Conservation (phyloP, 2,888 invertebrate genomes). For the Molorchus minor region DNA sequence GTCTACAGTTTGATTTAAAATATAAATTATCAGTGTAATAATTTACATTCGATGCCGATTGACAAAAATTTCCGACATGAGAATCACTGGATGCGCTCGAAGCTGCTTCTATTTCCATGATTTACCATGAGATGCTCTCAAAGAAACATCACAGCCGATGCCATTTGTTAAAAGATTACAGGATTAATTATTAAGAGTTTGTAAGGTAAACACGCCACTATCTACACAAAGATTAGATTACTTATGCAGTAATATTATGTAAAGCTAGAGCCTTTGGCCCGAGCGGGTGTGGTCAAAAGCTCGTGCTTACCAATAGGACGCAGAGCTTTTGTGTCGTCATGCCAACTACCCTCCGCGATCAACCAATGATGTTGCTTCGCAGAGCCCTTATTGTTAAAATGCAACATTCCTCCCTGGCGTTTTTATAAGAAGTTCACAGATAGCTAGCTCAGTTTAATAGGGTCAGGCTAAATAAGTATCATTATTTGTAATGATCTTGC, state of each 20-base stretch:
- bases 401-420: constrained; percentile 14
- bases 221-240: constrained; percentile 36
- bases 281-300: constrained; percentile 36
- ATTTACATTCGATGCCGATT: constrained; percentile 47
- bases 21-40: constrained; percentile 56
- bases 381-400: constrained; percentile 21
- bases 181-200: constrained; percentile 22
- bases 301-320: constrained; percentile 39
- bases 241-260: constrained; percentile 36
- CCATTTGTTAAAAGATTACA: constrained; percentile 2
- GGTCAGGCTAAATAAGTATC: neutral
- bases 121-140: constrained; percentile 22
- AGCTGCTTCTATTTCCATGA: constrained; percentile 47
- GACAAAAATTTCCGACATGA: constrained; percentile 49
- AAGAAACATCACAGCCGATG: neutral
- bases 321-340: constrained; percentile 42
- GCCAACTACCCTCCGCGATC: constrained; percentile 47
- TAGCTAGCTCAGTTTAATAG: constrained; percentile 5
- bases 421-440: neutral
- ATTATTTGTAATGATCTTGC: too few species aligned
- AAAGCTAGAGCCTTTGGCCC: constrained; percentile 42
- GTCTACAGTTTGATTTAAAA: constrained; percentile 51
- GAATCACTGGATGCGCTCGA: constrained; percentile 60
- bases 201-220: constrained; percentile 28
- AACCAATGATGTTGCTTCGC: constrained; percentile 44